These are phyloP conservation scores for Zaprionus davidi DNA, from an alignment of 1,140 invertebrate genomes.

Conservation along the genomic window DNA sequence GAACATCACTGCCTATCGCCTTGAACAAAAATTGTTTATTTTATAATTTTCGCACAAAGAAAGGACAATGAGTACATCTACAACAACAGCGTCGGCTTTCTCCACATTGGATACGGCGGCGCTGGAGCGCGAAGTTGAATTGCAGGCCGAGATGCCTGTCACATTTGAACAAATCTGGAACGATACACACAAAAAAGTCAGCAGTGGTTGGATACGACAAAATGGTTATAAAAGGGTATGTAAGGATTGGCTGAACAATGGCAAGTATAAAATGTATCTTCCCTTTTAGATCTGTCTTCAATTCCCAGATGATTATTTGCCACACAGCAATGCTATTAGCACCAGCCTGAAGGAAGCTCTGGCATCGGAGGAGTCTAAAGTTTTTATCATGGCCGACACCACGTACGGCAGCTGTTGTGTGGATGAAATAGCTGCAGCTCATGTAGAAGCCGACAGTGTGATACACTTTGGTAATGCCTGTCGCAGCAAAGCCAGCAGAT, in stretches of 20 bases:
- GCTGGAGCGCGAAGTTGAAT: conserved; percentile 65
- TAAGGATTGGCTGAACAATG: not conserved
- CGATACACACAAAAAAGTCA: conserved; percentile 85
- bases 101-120: conserved; percentile 70
- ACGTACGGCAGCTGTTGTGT: conserved; percentile 98
- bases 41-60: conserved; percentile 34
- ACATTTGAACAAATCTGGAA: conserved; percentile 75
- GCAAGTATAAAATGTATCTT: conserved; percentile 19
- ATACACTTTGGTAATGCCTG: conserved; percentile 97
- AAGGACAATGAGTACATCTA: conserved; percentile 49
- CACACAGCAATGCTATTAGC: conserved; percentile 89
- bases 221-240: conserved; percentile 88
- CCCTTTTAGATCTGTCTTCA: conserved; percentile 92
- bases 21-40: conserved; percentile 49
- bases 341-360: conserved; percentile 86
- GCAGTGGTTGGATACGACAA: conserved; percentile 88
- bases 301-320: conserved; percentile 93
- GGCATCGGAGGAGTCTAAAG: conserved; percentile 78
- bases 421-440: conserved; percentile 94
- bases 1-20: not conserved
- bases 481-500: conserved; percentile 89
- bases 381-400: conserved; percentile 96
- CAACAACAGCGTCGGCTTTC: conserved; percentile 65
- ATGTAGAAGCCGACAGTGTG: conserved; percentile 92
- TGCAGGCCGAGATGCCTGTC: conserved; percentile 27